Evolutionary conservation across 2,797 vertebrate genomes (phyloP), one percentile per base, ranked within the genome.

Genomic region (Chrosomus eos): DNA sequence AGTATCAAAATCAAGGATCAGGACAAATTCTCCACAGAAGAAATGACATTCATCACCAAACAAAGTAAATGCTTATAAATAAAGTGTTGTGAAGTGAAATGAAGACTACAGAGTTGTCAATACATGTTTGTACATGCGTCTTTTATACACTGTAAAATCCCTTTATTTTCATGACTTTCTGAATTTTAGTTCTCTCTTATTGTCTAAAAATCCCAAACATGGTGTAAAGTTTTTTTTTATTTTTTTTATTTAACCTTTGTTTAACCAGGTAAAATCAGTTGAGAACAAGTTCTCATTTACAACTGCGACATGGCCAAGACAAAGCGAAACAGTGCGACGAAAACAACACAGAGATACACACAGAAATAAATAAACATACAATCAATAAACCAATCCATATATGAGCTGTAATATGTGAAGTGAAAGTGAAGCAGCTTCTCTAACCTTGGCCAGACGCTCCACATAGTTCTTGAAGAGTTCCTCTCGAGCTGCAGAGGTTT

Each of bases 381-480:
- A n/a, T n/a, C n/a, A n/a, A n/a, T n/a, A n/a, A n/a, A n/a, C n/a
- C n/a, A n/a, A n/a, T n/a, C n/a, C n/a, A n/a, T n/a, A n/a, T n/a
- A n/a, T n/a, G n/a, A n/a, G n/a, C n/a, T n/a, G n/a, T n/a, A n/a
- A n/a, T n/a, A n/a, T n/a, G n/a, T n/a, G n/a, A n/a, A n/a, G n/a
- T n/a, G n/a, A n/a, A n/a, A 16, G 33, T 21, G 4, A 31, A 7
- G 79, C 2, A 82, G 8, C 23, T 21, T 62, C 3, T 85, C 88
- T 3, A 89, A 98, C 98, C 97, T 99, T 99, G 76, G 96, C 96
- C 90, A 97, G 97, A 92, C 97, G 99, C 84, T 99, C 98, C 87
- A 97, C 96, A 85, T 97, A 99, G 88, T 97, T 98, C 85, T 99
- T 99, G 92, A 96, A 99, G 74, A 98, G 96, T 77, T 99, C 98